Evolutionary conservation across 2,797 vertebrate genomes (phyloP), one percentile per base, ranked within the genome.

Genomic region (Etheostoma nigrum): DNA sequence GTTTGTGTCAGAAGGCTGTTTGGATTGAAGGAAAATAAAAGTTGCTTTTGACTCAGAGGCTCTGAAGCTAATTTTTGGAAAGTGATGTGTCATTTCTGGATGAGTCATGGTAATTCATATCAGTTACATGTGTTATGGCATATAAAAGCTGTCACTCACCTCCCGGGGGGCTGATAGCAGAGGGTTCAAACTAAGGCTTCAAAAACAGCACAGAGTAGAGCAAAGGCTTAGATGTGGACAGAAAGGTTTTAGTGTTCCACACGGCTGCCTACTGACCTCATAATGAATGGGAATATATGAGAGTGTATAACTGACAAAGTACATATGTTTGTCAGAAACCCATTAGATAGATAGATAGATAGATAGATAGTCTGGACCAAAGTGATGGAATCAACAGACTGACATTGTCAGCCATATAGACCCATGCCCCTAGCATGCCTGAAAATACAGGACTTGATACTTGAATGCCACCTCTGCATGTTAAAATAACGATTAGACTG

Each of bases 101-200:
- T 89, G 87, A 90, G 74, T 91, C 83, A 89, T 58, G 52, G 60
- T 64, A 55, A 78, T 78, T 84, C 55, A 63, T 82, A 90, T 89
- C 77, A 70, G 51, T 88, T 89, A 77, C 78, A 80, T 59, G 45
- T 74, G 79, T 85, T 78, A 57, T 45, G 44, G 60, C 84, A 44
- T 73, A 79, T 84, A 79, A 86, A 89, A 81, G 61, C 85, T 82
- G 80, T 88, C 83, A 69, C 40, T 76, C 78, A 47, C 42, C 4
- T 89, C 88, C 71, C 84, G 48, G 42, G 79, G 66, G 79, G 55
- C 74, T 78, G 85, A 89, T 81, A 74, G 68, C 42, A n/a, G 2
- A 74, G 58, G 72, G 82, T 87, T 92, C 88, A 93, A 55, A 68
- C 76, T 18, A 0, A 76, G 84, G 86, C 47, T 86, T 86, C 27